Evolutionary conservation across 2,113 vertebrate species (phyloP).

Genomic region (Rhadina sibilatrix): DNA sequence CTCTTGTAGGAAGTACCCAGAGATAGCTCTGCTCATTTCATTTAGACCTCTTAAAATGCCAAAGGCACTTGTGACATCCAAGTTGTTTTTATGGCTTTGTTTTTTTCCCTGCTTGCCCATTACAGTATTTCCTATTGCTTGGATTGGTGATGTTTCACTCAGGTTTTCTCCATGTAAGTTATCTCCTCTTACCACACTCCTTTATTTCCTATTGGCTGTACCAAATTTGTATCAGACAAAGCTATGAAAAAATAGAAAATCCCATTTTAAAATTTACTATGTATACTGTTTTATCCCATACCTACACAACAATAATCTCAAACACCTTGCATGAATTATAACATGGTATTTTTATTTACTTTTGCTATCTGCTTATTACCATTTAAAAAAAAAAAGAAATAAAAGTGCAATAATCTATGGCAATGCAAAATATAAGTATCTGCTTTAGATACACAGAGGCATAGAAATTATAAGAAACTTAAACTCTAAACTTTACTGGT

Average conservation of each 20-base stretch:
- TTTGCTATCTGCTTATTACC: background rate
- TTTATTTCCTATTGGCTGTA: background rate
- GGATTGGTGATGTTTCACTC: background rate
- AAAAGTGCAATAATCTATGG: background rate
- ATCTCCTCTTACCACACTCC: background rate
- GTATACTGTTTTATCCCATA: background rate
- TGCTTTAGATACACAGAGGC: background rate
- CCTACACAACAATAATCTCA: background rate
- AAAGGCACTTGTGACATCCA: background rate
- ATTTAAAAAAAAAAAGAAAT: background rate
- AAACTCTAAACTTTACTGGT: constrained; percentile 14
- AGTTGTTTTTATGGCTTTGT: background rate
- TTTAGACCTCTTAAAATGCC: background rate
- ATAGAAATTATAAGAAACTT: constrained; percentile 46
- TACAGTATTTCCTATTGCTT: background rate
- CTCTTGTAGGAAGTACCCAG: background rate
- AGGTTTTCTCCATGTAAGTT: background rate
- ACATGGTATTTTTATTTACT: background rate
- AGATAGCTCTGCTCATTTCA: background rate
- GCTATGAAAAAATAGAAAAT: background rate
- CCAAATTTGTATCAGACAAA: background rate
- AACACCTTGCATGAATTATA: background rate
- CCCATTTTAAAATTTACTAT: background rate
- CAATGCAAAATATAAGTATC: background rate
- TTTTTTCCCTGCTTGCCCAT: background rate